These are phyloP conservation scores for Pygoscelis antarcticus DNA, from an alignment of 2,113 vertebrate genomes.

Conservation along the genomic window DNA sequence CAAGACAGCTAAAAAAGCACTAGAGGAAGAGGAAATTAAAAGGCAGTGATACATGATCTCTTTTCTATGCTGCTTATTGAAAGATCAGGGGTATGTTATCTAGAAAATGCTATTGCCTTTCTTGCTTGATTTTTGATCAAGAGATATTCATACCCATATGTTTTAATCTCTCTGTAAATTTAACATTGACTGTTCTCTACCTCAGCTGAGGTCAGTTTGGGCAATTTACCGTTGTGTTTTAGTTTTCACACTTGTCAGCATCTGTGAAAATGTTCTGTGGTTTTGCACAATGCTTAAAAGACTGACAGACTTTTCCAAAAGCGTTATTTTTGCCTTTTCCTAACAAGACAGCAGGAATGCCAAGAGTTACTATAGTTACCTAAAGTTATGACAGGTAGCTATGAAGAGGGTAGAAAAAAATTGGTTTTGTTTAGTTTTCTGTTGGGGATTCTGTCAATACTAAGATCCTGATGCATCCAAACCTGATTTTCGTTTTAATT, in stretches of 20 bases:
- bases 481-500: neutral
- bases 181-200: neutral
- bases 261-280: neutral
- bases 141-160: neutral
- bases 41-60: neutral
- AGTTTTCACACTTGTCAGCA: neutral
- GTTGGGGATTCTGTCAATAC: neutral
- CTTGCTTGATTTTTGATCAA: neutral
- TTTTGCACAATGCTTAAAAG: neutral
- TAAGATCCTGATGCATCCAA: neutral
- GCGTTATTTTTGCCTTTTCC: neutral
- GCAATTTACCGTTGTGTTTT: neutral
- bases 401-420: neutral
- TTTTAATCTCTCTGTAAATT: neutral
- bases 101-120: conserved; percentile 7
- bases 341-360: neutral
- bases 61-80: neutral
- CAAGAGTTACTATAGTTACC: neutral
- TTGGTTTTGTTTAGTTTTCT: neutral
- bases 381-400: neutral
- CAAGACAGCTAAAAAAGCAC: neutral
- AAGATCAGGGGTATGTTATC: neutral
- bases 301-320: neutral
- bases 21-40: conserved; percentile 15
- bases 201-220: neutral